Evolutionary conservation across 2,113 vertebrate genomes (phyloP).

Genomic region (Raja brachyura): DNA sequence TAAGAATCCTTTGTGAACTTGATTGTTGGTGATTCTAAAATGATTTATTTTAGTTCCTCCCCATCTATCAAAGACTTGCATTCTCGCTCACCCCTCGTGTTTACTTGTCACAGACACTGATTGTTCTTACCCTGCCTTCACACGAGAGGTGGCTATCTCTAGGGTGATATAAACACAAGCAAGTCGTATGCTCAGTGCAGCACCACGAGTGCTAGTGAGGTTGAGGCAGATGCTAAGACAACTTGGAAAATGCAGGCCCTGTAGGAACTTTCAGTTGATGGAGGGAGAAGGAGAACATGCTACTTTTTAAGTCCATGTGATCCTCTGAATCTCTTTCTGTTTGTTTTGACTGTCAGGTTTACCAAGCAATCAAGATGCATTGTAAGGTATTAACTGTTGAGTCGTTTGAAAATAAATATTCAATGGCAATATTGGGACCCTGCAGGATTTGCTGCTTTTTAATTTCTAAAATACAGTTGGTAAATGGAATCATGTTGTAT

Average conservation of each 20-base stretch:
- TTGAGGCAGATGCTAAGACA: neutral
- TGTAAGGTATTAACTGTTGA: neutral
- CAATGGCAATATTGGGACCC: no score
- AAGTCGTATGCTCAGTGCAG: neutral
- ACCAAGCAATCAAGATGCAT: constrained; percentile 19
- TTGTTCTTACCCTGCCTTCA: neutral
- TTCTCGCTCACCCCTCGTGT: neutral
- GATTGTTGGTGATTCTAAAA: neutral
- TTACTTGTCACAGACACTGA: neutral
- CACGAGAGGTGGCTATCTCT: no score
- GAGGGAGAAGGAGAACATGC: neutral
- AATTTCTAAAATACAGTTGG: neutral
- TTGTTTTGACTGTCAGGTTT: constrained; percentile 18
- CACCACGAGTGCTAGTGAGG: neutral
- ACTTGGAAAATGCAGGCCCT: neutral
- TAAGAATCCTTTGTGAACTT: neutral
- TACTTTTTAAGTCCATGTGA: neutral
- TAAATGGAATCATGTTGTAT: neutral
- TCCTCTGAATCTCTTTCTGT: constrained; percentile 5
- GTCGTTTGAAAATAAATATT: neutral
- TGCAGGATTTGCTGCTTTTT: neutral
- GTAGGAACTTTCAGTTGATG: neutral
- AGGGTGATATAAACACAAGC: neutral
- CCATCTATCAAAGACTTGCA: neutral
- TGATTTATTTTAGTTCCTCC: neutral